Evolutionary conservation across 30 jellyfish, hydroid and myxozoan species (phyloP).

Genomic region (Aurelia aurita): DNA sequence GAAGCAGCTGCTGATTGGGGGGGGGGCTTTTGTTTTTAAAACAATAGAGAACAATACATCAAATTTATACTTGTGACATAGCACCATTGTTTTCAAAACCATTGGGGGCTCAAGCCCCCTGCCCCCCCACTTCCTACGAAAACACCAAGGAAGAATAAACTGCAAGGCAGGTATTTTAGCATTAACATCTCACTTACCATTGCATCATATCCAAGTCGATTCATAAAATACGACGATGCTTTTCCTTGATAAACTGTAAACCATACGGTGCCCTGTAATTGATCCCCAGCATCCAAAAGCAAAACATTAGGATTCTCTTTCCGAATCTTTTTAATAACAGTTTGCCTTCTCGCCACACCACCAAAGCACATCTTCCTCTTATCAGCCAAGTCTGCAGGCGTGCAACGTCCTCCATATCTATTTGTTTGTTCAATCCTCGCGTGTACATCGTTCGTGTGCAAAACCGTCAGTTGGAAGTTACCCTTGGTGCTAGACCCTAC

Average conservation of each 20-base stretch:
- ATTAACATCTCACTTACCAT: conserved; percentile 80
- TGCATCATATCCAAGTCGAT: conserved; percentile 78
- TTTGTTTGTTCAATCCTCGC: conserved; percentile 83
- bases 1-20: no score
- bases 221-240: conserved; percentile 85
- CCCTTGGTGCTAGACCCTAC: neutral
- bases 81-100: no score
- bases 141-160: no score
- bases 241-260: conserved; percentile 82
- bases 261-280: conserved; percentile 97
- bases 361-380: conserved; percentile 76
- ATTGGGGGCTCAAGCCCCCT: no score
- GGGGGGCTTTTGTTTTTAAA: no score
- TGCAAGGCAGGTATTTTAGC: no score
- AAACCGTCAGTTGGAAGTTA: conserved; percentile 68
- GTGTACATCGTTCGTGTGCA: conserved; percentile 98
- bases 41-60: no score
- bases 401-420: conserved; percentile 83
- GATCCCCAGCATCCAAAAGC: conserved; percentile 97
- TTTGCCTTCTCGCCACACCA: conserved; percentile 93
- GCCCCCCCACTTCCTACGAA: no score
- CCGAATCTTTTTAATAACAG: conserved; percentile 65
- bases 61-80: no score
- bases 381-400: conserved; percentile 29
- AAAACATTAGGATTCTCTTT: conserved; percentile 39